phyloP scores from a whole-genome alignment of 2,797 vertebrate genomes.

The Dicrostonyx torquatus region DNA sequence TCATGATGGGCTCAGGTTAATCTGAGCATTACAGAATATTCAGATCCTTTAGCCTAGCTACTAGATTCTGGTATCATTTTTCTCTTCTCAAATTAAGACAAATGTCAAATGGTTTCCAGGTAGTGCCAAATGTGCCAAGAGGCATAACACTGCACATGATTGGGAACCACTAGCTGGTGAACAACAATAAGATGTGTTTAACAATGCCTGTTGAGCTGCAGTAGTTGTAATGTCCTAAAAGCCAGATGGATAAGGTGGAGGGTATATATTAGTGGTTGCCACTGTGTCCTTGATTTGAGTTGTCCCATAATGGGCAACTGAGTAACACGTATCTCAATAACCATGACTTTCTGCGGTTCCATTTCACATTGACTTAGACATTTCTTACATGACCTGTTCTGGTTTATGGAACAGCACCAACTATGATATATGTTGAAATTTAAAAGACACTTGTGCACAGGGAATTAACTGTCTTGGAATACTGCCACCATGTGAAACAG shows the following conservation, averaged over 20 bases:
- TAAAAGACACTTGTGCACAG: background rate
- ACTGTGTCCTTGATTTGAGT: background rate
- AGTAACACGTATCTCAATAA: background rate
- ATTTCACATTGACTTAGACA: background rate
- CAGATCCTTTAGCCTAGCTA: background rate
- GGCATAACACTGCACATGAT: background rate
- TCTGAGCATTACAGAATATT: background rate
- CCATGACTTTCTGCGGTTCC: background rate
- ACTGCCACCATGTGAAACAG: background rate
- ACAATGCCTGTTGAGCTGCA: background rate
- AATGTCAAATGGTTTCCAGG: background rate
- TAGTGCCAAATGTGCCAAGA: background rate
- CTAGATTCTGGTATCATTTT: background rate
- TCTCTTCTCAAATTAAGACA: background rate
- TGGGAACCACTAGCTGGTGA: background rate
- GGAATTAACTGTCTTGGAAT: background rate
- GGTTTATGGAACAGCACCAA: background rate
- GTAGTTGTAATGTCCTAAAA: background rate
- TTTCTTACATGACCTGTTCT: slow-evolving; percentile 27
- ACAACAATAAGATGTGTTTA: background rate
- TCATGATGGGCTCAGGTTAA: background rate
- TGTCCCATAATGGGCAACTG: background rate
- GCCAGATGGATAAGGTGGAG: background rate
- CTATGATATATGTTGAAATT: background rate
- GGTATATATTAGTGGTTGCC: background rate